These are phyloP conservation scores for Stenopsyche tienmushanensis DNA, from an alignment of 1,140 invertebrate genomes.

Conservation along the genomic window DNA sequence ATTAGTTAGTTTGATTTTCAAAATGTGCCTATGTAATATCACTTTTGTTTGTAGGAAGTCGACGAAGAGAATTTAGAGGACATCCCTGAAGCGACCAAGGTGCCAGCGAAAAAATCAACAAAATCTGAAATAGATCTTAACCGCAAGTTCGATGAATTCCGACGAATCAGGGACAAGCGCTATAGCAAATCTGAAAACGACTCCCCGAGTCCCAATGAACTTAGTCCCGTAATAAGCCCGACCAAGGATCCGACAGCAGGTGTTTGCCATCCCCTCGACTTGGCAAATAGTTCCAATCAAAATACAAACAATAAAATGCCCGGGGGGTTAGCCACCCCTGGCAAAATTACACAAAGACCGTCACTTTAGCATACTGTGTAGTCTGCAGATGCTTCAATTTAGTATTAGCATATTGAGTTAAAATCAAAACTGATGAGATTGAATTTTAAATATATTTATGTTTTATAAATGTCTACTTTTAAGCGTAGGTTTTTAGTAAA, in stretches of 20 bases:
- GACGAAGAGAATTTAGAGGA: conserved; percentile 59
- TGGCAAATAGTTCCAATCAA: conserved; percentile 16
- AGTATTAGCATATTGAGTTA: neutral
- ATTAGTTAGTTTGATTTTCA: too few relatives aligned
- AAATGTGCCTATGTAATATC: too few relatives aligned
- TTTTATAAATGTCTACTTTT: neutral
- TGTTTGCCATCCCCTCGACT: conserved; percentile 24
- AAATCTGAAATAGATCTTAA: conserved; percentile 46
- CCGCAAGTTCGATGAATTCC: conserved; percentile 51
- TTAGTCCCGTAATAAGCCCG: conserved; percentile 25
- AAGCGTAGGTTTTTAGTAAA: neutral
- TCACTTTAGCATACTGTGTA: conserved; percentile 33
- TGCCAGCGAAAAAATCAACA: conserved; percentile 45
- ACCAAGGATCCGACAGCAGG: conserved; percentile 30
- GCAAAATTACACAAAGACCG: conserved; percentile 35
- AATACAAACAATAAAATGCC: conserved; percentile 16
- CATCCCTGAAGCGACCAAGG: conserved; percentile 42
- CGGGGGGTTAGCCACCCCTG: conserved; percentile 16
- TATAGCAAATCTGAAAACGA: conserved; percentile 38
- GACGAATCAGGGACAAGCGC: conserved; percentile 28
- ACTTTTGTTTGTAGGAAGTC: conserved; percentile 58
- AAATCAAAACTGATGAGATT: neutral
- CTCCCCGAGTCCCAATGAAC: conserved; percentile 35
- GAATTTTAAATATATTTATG: neutral
- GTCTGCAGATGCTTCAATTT: neutral